phyloP scores from a whole-genome alignment of 1,140 invertebrate genomes.

The Scaptomyza pallida region DNA sequence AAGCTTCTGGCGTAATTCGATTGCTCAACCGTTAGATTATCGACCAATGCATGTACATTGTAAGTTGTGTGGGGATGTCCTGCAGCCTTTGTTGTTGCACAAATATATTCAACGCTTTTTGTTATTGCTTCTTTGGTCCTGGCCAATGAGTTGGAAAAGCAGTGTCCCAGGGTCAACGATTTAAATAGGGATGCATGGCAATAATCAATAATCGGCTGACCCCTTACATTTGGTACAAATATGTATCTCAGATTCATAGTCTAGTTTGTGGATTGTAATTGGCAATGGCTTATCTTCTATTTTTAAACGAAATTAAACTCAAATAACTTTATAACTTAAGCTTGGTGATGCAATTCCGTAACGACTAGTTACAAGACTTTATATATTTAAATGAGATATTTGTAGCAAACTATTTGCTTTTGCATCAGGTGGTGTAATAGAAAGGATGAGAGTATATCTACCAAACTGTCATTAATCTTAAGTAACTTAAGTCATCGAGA shows the following conservation, averaged over 20 bases:
- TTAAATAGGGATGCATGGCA: neutral
- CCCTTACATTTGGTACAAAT: neutral
- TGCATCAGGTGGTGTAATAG: conserved; percentile 17
- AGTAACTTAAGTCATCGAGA: conserved; percentile 6
- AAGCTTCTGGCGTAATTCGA: conserved; percentile 54
- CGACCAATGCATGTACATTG: neutral
- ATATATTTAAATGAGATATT: neutral
- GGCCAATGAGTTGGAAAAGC: conserved; percentile 61
- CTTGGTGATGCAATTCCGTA: too few species aligned
- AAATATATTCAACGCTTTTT: conserved; percentile 11
- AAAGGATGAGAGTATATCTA: neutral
- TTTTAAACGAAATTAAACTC: too few species aligned
- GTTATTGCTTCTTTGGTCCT: conserved; percentile 37
- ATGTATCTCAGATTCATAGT: too few species aligned
- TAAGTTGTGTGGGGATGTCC: neutral
- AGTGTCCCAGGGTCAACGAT: neutral
- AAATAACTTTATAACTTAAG: too few species aligned
- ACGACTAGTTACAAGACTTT: too few species aligned
- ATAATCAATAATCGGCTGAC: conserved; percentile 13
- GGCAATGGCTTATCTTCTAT: too few species aligned
- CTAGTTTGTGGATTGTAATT: too few species aligned
- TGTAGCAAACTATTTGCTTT: conserved; percentile 30
- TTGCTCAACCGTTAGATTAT: conserved; percentile 25
- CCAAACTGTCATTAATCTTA: conserved; percentile 59
- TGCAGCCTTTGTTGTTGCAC: conserved; percentile 37